Base-by-base conservation (phyloP, 2,797 vertebrate genomes). In the Peromyscus nudipes region DNA sequence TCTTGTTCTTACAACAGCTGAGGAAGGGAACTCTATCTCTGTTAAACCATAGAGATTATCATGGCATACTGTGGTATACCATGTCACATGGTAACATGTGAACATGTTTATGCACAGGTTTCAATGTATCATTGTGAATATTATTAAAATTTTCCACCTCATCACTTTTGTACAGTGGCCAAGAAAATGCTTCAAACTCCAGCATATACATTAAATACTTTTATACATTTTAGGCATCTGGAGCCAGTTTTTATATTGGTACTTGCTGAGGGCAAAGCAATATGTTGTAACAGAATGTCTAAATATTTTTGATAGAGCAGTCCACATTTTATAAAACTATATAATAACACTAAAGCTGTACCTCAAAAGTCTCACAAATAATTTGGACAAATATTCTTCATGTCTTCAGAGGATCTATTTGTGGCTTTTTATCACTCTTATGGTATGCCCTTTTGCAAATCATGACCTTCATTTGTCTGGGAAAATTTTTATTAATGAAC, bases 321-420 rank as follows among this genome's bases (percentile, higher is more conserved):
- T 98, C 97, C 99, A 98, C 98, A 98, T 99, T 99, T 99, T 97
- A 92, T 98, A 97, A 98, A 97, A 75, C 89, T 17, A 4, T 98
- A 98, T 98, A 97, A 91, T 97, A 98, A 99, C 98, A 99, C 98
- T 99, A 99, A 98, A 98, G 93, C 98, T 98, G 98, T 99, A 99
- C 98, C 98, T 99, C 98, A 98, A 98, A 99, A 99, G 98, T 91
- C 88, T 96, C 89, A 95, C 97, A 96, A 98, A 86, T 79, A 95
- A 95, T 96, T 96, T 97, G 98, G 98, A 98, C 98, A 89, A 93
- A 97, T 98, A 98, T 96, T 91, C 64, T 46, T 9, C 9, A 23
- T 65, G 40, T 46, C 60, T 65, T 65, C 7, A 46, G 60, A 31
- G 27, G 17, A 31, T 46, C 37, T 27, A 46, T 21, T 31, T 46